Evolutionary conservation across 2,888 invertebrate species (phyloP), one percentile per base, ranked within the genome.

Genomic region (Lepetodrilus schrolli): DNA sequence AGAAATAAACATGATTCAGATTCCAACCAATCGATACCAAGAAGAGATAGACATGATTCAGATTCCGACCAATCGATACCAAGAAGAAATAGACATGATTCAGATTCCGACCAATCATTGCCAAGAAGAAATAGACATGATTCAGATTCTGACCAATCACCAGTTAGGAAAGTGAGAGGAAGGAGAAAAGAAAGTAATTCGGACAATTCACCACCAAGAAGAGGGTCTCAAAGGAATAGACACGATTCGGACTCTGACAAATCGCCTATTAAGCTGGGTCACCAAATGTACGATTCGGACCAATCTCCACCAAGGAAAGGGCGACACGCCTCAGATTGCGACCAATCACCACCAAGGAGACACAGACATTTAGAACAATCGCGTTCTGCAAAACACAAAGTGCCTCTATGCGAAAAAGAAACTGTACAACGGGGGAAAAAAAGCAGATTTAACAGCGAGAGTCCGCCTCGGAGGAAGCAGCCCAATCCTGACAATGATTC

Each of bases 91-190:
- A 79, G 77, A 72, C 78, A 83, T 66, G 81, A 83, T 68, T 84
- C 84, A 30, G 85, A 86, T 73, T 83, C 82, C 10, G 90, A 91
- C 78, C 72, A 87, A n/a, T 87, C 86, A 69, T 84, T 86, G 21
- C 84, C 80, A 58, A 86, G 83, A 75, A 87, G 83, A 84, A 75
- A 71, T 82, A 77, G 83, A 74, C 82, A 86, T 74, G 84, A 82
- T 74, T 86, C 87, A 58, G 88, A 88, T 79, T 86, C 83, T 23
- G 91, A 91, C 79, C 77, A 88, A 50, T 88, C 89, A 66, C 86
- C 87, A n/a, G 84, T 81, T 48, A 87, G 86, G 75, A 87, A 20
- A 50, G 83, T 80, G 74, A 86, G 82, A 70, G 70, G 72, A 70
- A 80, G 82, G 68, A 70, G 13, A 70, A 70, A 48, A 71, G 80